Evolutionary conservation across 2,113 vertebrate species (phyloP).

Genomic region (Menura novaehollandiae): DNA sequence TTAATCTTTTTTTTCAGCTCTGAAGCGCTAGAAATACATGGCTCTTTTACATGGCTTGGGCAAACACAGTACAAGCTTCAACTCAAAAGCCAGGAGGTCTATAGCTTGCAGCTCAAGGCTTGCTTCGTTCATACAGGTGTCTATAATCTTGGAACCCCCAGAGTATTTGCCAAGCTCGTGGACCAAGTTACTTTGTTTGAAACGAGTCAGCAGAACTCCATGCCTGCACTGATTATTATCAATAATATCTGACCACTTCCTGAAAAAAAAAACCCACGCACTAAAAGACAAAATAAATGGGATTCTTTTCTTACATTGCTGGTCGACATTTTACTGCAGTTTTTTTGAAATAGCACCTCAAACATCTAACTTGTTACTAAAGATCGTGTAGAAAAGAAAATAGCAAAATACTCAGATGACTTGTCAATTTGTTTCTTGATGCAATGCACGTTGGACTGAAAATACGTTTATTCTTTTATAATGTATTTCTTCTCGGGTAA

Average conservation of each 20-base stretch:
- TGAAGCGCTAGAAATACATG: conserved; percentile 85
- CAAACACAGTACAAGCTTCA: conserved; percentile 91
- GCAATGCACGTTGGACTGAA: conserved; percentile 72
- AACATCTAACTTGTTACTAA: conserved; percentile 63
- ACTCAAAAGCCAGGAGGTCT: conserved; percentile 83
- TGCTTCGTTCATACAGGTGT: conserved; percentile 93
- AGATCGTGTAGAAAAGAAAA: conserved; percentile 62
- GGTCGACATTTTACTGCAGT: conserved; percentile 65
- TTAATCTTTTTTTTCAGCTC: conserved; percentile 66
- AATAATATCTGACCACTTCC: conserved; percentile 76
- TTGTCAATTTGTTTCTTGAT: conserved; percentile 68
- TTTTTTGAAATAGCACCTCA: conserved; percentile 59
- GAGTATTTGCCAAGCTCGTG: conserved; percentile 86
- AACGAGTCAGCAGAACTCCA: conserved; percentile 90
- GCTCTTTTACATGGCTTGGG: conserved; percentile 92
- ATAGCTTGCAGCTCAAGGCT: conserved; percentile 82
- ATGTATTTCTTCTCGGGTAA: conserved; percentile 70
- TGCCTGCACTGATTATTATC: conserved; percentile 94
- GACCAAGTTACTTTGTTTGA: conserved; percentile 84
- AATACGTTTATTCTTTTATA: conserved; percentile 62
- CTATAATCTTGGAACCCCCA: conserved; percentile 92
- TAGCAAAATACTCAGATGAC: conserved; percentile 55
- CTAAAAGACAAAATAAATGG: conserved; percentile 40
- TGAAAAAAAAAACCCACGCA: background rate
- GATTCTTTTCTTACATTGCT: conserved; percentile 50